phyloP scores from a whole-genome alignment of 2,113 vertebrate genomes.

The Onychostruthus taczanowskii region DNA sequence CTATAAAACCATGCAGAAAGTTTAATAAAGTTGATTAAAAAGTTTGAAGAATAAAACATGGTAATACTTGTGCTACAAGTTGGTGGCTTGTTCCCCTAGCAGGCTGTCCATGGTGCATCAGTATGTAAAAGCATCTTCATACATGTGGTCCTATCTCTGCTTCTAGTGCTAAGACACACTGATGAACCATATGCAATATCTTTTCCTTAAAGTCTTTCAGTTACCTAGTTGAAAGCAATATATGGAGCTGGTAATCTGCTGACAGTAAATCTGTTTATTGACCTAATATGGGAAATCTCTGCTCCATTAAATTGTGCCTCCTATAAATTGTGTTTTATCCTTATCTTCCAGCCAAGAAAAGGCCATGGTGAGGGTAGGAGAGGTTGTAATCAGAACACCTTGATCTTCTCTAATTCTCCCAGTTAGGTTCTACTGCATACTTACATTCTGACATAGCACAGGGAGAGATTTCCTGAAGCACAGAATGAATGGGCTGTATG shows the following conservation, averaged over 20 bases:
- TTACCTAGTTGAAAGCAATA: not conserved
- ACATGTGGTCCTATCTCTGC: not conserved
- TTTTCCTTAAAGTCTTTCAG: not conserved
- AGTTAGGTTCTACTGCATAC: not conserved
- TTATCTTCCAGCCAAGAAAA: not conserved
- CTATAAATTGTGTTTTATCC: not conserved
- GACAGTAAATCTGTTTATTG: not conserved
- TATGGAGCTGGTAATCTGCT: not conserved
- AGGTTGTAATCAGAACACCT: not conserved
- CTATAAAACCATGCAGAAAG: not conserved
- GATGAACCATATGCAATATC: not conserved
- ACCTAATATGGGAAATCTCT: not conserved
- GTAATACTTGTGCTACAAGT: not conserved
- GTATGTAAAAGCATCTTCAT: not conserved
- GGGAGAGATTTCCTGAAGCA: not conserved
- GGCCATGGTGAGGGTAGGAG: not conserved
- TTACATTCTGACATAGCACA: not conserved
- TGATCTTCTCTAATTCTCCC: not conserved
- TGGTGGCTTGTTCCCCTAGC: not conserved
- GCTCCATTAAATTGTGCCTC: not conserved
- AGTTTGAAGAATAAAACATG: not conserved
- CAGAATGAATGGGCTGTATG: not conserved
- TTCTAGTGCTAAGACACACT: not conserved
- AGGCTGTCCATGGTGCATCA: not conserved
- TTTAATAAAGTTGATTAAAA: not conserved